Conservation (phyloP, 2,797 vertebrate species). For the Sebastes itinus region DNA sequence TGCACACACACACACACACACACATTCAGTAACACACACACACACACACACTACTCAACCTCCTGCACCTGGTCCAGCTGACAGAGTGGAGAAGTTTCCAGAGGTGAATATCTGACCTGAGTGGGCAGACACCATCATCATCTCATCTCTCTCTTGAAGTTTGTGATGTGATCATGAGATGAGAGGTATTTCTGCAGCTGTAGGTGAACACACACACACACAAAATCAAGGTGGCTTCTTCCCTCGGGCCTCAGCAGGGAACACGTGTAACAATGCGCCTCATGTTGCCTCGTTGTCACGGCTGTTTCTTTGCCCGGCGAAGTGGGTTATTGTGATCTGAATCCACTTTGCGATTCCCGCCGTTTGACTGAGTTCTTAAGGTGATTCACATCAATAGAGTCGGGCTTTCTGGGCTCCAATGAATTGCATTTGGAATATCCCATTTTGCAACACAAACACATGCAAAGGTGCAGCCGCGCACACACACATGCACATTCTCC, state of each 20-base stretch:
- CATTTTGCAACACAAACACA: slow-evolving; percentile 78
- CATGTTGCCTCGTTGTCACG: slow-evolving; percentile 21
- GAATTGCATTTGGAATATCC: slow-evolving; percentile 72
- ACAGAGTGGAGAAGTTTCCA: slow-evolving; percentile 31
- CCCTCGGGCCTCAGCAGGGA: slow-evolving; percentile 15
- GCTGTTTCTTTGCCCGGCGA: slow-evolving; percentile 25
- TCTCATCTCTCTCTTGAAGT: slow-evolving; percentile 49
- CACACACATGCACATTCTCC: slow-evolving; percentile 54
- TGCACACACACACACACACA: not conserved
- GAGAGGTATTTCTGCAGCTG: slow-evolving; percentile 28
- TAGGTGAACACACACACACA: slow-evolving; percentile 18
- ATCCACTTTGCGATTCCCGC: slow-evolving; percentile 55
- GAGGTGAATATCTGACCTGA: slow-evolving; percentile 43
- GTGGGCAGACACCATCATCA: slow-evolving; percentile 42
- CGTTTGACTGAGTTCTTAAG: slow-evolving; percentile 67
- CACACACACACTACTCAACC: slow-evolving; percentile 1
- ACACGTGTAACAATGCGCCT: slow-evolving; percentile 16
- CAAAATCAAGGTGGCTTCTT: slow-evolving; percentile 41
- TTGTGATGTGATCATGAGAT: slow-evolving; percentile 43
- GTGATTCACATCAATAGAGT: slow-evolving; percentile 67
- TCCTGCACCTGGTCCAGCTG: slow-evolving; percentile 41
- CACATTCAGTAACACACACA: not conserved
- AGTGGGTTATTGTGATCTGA: slow-evolving; percentile 60
- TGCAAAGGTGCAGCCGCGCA: slow-evolving; percentile 61
- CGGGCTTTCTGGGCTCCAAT: slow-evolving; percentile 49